Evolutionary conservation across 2,797 vertebrate genomes (phyloP), one percentile per base, ranked within the genome.

Genomic region (Sphenodon punctatus): DNA sequence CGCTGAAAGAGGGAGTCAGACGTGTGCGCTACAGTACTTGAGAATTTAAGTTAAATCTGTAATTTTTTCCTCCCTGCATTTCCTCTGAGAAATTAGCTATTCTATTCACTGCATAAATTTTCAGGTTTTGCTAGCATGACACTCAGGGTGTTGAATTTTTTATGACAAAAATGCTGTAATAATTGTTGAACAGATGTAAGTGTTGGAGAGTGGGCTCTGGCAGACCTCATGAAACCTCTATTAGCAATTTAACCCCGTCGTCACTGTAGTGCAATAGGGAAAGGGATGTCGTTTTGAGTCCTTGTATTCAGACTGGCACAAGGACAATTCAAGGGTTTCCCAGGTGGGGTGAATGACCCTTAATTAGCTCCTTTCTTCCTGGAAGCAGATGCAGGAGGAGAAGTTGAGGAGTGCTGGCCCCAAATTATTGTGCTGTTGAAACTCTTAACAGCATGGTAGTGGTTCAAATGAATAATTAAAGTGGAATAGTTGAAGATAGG

Each of bases 101-200:
- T 98, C 97, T 96, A 96, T 97, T 97, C 97, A 94, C 97, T 97
- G 98, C 97, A 98, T 98, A 99, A 95, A 98, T 99, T 98, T 98
- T 97, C 97, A 97, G 97, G 97, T 98, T 98, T 97, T 97, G 96
- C 97, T 97, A 95, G 95, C 96, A 96, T 93, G 97, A 98, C 97
- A 97, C 97, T 97, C 95, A 91, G 96, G 97, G 97, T 98, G 97
- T 97, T 99, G 97, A 98, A 98, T 99, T 97, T 99, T 99, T 99
- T 97, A 98, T 98, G 96, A 97, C 96, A 97, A 97, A 98, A 98
- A 97, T 96, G 97, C 96, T 98, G 97, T 98, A 98, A 98, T 98
- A 98, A 98, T 98, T 98, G 97, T 98, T 97, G 97, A 98, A 98
- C 98, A 99, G 97, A 98, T 99, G 98, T 99, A 98, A 97, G 97